Conservation (phyloP, 2,888 invertebrate species). For the Bombylius major region DNA sequence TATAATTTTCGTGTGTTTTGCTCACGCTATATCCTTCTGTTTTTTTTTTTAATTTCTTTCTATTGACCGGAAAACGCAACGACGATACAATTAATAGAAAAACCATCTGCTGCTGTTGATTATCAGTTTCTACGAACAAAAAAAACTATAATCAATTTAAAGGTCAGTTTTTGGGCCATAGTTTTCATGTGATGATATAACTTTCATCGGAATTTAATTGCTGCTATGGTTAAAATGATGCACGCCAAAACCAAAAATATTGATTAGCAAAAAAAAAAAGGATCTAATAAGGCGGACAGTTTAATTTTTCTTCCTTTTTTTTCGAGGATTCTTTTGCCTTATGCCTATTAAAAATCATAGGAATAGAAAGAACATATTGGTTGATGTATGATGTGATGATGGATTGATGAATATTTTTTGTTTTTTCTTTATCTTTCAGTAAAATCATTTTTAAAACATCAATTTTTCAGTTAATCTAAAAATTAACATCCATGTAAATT, state of each 20-base stretch:
- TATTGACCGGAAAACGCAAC: neutral
- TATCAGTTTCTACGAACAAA: neutral
- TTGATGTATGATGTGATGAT: neutral
- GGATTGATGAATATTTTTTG: neutral
- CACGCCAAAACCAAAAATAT: neutral
- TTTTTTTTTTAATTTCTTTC: no score
- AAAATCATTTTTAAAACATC: no score
- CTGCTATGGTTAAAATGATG: neutral
- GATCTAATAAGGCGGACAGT: neutral
- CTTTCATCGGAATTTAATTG: neutral
- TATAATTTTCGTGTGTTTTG: no score
- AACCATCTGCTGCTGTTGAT: constrained; percentile 9
- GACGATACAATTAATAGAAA: constrained; percentile 5
- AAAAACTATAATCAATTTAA: constrained; percentile 1
- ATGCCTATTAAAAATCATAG: no score
- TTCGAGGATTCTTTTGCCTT: neutral
- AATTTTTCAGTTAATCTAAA: no score
- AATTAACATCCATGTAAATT: no score
- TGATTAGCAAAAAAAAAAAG: no score
- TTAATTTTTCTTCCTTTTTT: neutral
- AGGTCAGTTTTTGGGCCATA: neutral
- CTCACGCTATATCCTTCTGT: neutral
- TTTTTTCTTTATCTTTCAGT: no score
- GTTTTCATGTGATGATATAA: neutral
- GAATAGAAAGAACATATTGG: no score